phyloP scores from a whole-genome alignment of 2,113 vertebrate genomes.

The Chitala chitala region DNA sequence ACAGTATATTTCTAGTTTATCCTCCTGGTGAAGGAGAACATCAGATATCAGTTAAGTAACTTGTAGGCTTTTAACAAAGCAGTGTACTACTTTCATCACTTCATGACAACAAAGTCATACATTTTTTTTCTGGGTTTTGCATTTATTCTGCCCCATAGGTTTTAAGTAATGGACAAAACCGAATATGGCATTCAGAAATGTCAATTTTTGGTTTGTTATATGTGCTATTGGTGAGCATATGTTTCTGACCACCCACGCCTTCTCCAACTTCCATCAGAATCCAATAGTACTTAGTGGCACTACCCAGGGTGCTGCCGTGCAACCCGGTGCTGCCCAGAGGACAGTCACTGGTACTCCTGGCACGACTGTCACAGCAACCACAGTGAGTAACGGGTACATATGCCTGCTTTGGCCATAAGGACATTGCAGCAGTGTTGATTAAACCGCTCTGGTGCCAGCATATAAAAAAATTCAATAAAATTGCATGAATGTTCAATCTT shows the following conservation, averaged over 20 bases:
- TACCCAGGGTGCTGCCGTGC: constrained; percentile 70
- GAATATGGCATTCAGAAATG: background rate
- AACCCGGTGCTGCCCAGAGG: constrained; percentile 77
- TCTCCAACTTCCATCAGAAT: constrained; percentile 47
- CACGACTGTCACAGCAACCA: constrained; percentile 66
- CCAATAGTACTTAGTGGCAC: constrained; percentile 80
- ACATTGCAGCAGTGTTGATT: background rate
- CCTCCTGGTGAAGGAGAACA: no score
- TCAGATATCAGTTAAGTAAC: no score
- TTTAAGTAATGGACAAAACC: no score
- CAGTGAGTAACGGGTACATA: constrained; percentile 64
- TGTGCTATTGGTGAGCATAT: background rate
- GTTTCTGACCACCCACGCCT: constrained; percentile 14
- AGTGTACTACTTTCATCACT: no score
- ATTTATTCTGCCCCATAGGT: no score
- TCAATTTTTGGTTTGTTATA: background rate
- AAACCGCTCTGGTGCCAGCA: background rate
- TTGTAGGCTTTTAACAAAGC: no score
- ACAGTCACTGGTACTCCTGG: constrained; percentile 63
- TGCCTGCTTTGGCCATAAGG: background rate
- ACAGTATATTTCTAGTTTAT: no score
- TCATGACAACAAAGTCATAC: no score
- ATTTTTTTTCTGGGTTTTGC: no score
- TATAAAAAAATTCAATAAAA: no score
- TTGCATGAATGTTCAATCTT: constrained; percentile 15